Base-by-base conservation (phyloP, 2,113 vertebrate species). In the Oceanites oceanicus region DNA sequence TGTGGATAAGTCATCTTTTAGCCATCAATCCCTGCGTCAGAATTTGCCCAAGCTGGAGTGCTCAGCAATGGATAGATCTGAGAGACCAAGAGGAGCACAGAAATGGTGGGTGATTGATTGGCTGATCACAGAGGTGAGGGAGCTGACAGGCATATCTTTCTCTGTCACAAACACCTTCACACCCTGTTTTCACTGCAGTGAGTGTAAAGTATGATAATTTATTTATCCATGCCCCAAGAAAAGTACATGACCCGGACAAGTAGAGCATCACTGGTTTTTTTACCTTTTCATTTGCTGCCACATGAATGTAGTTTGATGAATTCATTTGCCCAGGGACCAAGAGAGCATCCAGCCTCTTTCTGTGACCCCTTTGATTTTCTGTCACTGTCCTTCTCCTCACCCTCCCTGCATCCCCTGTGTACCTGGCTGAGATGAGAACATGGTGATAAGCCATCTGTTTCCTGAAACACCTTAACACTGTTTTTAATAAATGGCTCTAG, bases 291-390 rank as follows among this genome's bases (percentile, higher is more conserved):
- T 80, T 67, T 87, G 67, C 68, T 88, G 77, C 58, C 44, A 83
- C 49, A 21, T 50, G 73, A 80, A 34, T 56, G 58, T 61, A 45
- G 29, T 66, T 67, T 92, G 65, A 62, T 90, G 50, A 67, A 93
- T 74, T 74, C 14, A 58, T 92, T 95, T 61, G n/a, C 36, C 58
- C 21, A 44, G 45, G 9, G 38, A 70, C 26, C 40, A 75, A 40
- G 65, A 84, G 26, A 82, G 11, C 73, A 77, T 58, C 42, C 42
- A 76, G 49, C n/a, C 50, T 85, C n/a, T 76, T 86, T 80, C 67
- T 80, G n/a, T 55, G 74, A 92, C 36, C 30, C 27, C 62, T 91
- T 66, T 73, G 66, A 79, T 94, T 89, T 94, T 89, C 73, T 96
- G 76, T 74, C 53, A 53, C 66, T 68, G 56, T 72, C 49, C 38